Evolutionary conservation across 2,113 vertebrate genomes (phyloP), one percentile per base, ranked within the genome.

Genomic region (Bubo scandiacus): DNA sequence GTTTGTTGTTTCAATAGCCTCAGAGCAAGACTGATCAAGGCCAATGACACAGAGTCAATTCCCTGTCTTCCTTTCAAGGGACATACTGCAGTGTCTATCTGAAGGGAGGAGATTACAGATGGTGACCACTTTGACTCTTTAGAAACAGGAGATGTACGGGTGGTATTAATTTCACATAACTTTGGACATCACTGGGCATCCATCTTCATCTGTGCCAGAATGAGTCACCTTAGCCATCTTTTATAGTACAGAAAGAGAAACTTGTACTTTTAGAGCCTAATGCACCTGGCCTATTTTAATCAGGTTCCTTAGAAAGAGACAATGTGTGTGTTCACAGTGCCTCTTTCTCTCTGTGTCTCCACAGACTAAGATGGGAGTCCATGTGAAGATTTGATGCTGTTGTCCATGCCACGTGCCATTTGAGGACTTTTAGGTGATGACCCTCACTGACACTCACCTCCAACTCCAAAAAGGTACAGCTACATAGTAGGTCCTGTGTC

Each of bases 11-110:
- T 93, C 92, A 86, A 58, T 81, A 66, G 79, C 75, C 79, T 83
- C 79, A 94, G 71, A 94, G 81, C 58, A 90, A 85, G 36, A 92
- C 42, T 62, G 74, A 96, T 92, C 90, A 95, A 94, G 94, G 96
- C 85, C 96, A 92, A 70, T 85, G 86, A 94, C 94, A 92, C 45
- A 40, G 71, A 94, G 82, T 51, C 67, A 78, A 86, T 91, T 94
- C 90, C 38, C 47, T 0, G 0, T 88, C 68, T 84, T 94, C 23
- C 71, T 92, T 63, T 73, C 59, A 82, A 58, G 30, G 42, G 82
- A 84, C 55, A 51, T 34, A 52, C 10, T 81, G 59, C 82, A 88
- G 25, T 30, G 30, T 83, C 66, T 90, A 2, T 80, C 15, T 58
- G 43, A 88, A 90, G 27, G 47, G 45, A 82, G 16, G 42, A 82